Conservation (phyloP, 2,797 vertebrate species). For the Enteromius treurensis region DNA sequence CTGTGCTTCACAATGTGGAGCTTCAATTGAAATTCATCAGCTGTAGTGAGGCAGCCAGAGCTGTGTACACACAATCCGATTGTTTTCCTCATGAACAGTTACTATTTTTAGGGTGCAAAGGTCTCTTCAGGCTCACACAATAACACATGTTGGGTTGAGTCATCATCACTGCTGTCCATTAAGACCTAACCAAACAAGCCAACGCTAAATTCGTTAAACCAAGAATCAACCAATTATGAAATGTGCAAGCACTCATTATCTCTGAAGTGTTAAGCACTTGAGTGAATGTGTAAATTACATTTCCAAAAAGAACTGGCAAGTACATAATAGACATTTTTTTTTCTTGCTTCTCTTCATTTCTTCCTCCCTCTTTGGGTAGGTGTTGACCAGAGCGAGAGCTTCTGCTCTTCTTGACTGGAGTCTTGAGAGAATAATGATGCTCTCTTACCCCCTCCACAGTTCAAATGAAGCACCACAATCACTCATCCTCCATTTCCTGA, state of each 20-base stretch:
- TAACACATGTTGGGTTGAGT: constrained; percentile 8
- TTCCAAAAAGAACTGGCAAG: neutral
- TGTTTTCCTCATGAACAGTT: constrained; percentile 38
- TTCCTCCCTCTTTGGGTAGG: neutral
- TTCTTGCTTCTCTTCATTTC: neutral
- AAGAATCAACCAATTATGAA: constrained; percentile 13
- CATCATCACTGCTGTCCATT: neutral
- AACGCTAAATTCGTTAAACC: neutral
- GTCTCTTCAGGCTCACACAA: constrained; percentile 32
- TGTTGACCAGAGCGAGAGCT: neutral
- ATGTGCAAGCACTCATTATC: neutral
- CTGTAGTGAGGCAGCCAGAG: constrained; percentile 11
- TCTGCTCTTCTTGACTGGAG: constrained; percentile 35
- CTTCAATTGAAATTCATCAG: constrained; percentile 32
- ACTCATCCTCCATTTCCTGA: neutral
- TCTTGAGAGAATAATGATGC: constrained; percentile 33
- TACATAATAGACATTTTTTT: neutral
- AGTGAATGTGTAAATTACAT: neutral
- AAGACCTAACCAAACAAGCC: neutral
- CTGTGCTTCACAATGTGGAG: neutral
- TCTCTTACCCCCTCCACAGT: constrained; percentile 60
- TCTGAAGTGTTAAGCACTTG: constrained; percentile 10
- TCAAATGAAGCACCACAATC: constrained; percentile 52
- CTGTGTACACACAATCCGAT: constrained; percentile 33
- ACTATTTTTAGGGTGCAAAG: constrained; percentile 43